These are phyloP conservation scores for Ypsolopha scabrella DNA, from an alignment of 2,888 invertebrate genomes.

Conservation along the genomic window DNA sequence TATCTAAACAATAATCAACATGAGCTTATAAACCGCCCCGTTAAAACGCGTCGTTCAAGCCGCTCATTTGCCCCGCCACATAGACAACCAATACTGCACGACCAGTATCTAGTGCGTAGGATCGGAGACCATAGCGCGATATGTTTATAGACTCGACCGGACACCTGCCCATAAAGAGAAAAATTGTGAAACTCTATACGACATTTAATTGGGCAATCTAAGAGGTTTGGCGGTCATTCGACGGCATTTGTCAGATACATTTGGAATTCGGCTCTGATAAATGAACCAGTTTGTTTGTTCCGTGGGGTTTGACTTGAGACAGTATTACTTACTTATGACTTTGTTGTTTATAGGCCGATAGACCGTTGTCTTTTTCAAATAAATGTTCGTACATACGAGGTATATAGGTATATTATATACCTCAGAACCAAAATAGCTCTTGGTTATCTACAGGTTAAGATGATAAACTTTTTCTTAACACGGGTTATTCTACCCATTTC, in stretches of 20 bases:
- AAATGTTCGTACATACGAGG: no score
- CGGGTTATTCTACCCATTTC: no score
- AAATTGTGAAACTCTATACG: slow-evolving; percentile 23
- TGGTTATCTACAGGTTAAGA: no score
- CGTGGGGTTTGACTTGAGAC: neutral
- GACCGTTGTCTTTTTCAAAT: no score
- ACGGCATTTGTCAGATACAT: neutral
- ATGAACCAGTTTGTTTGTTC: neutral
- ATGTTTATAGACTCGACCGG: slow-evolving; percentile 37
- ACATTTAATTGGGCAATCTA: slow-evolving; percentile 1
- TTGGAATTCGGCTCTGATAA: neutral
- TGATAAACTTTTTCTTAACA: no score
- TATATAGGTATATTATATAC: no score
- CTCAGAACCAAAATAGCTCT: no score
- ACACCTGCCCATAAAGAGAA: slow-evolving; percentile 28
- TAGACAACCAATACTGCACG: slow-evolving; percentile 28
- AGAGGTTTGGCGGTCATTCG: neutral
- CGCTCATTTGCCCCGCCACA: slow-evolving; percentile 19
- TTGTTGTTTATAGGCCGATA: no score
- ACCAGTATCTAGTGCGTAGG: slow-evolving; percentile 44
- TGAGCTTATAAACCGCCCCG: no score
- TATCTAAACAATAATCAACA: no score
- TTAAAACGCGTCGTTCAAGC: slow-evolving; percentile 12
- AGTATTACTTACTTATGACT: no score
- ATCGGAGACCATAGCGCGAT: slow-evolving; percentile 20